Conservation (phyloP, 2,797 vertebrate genomes). For the Peromyscus melanophrys region DNA sequence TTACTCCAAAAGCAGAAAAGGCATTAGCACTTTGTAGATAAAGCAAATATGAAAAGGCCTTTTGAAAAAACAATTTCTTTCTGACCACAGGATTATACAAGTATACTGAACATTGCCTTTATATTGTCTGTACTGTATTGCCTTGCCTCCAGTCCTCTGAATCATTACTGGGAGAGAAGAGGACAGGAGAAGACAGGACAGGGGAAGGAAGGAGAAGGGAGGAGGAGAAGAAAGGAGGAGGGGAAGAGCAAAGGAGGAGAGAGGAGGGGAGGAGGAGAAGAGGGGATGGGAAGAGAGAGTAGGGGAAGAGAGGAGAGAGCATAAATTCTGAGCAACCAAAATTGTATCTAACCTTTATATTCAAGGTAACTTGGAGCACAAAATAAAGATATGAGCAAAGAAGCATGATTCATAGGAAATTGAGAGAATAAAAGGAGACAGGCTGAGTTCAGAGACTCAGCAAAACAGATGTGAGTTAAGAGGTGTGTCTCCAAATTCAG, state of each 20-base stretch:
- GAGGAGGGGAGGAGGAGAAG: too few species aligned
- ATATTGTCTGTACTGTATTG: neutral
- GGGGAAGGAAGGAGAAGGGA: too few species aligned
- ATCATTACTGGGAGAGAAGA: neutral
- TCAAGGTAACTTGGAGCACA: neutral
- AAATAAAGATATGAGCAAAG: neutral
- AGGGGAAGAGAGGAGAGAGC: neutral
- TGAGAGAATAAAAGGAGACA: neutral
- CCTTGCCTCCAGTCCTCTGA: neutral
- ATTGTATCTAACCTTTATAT: slow-evolving; percentile 24
- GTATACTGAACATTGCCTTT: neutral
- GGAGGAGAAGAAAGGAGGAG: too few species aligned
- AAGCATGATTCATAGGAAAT: neutral
- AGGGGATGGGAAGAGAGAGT: too few species aligned
- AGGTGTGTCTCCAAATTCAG: neutral
- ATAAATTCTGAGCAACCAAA: slow-evolving; percentile 23
- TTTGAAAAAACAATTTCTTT: slow-evolving; percentile 26
- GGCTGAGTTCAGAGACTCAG: slow-evolving; percentile 3
- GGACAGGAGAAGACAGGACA: too few species aligned
- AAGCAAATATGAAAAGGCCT: slow-evolving; percentile 7
- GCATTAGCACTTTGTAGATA: neutral
- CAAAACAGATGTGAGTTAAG: neutral
- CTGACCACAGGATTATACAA: neutral
- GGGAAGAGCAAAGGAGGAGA: too few species aligned
- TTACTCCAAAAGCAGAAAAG: slow-evolving; percentile 50